phyloP scores from a whole-genome alignment of 1,140 invertebrate genomes.

The Hyles euphorbiae region DNA sequence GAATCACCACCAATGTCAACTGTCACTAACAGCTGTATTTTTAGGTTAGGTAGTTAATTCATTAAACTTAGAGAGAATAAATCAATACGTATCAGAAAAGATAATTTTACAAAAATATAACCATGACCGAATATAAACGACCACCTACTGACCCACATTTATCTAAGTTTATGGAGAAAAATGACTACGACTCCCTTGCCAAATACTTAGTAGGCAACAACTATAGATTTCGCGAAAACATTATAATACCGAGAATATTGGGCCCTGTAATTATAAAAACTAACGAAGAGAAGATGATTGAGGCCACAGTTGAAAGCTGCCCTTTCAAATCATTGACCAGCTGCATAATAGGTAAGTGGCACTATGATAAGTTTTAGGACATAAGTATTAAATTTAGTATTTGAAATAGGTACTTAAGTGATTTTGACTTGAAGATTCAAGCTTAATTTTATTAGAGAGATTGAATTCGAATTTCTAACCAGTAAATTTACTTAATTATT shows the following conservation, averaged over 20 bases:
- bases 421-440: too few relatives aligned
- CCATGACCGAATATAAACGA: conserved; percentile 47
- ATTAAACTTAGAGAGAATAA: background rate
- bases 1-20: too few relatives aligned
- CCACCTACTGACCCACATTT: conserved; percentile 55
- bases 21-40: background rate
- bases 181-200: conserved; percentile 77
- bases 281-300: conserved; percentile 92
- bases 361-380: too few relatives aligned
- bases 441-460: too few relatives aligned
- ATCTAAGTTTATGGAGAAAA: conserved; percentile 63
- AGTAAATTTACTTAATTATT: too few relatives aligned
- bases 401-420: too few relatives aligned
- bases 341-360: conserved; percentile 87
- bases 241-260: conserved; percentile 86
- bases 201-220: conserved; percentile 81
- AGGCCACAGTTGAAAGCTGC: conserved; percentile 93
- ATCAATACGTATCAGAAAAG: too few relatives aligned
- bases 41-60: background rate
- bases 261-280: conserved; percentile 88
- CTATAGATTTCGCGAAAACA: conserved; percentile 83
- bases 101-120: conserved; percentile 2
- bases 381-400: too few relatives aligned
- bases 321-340: conserved; percentile 92
- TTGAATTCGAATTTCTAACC: too few relatives aligned